Percentiles rank a stretch among this genome's conserved stretches.
These are phyloP conservation scores for Acrocyrtus sp. DNA, from an alignment of 2,888 invertebrate species.

Conservation along the genomic window DNA sequence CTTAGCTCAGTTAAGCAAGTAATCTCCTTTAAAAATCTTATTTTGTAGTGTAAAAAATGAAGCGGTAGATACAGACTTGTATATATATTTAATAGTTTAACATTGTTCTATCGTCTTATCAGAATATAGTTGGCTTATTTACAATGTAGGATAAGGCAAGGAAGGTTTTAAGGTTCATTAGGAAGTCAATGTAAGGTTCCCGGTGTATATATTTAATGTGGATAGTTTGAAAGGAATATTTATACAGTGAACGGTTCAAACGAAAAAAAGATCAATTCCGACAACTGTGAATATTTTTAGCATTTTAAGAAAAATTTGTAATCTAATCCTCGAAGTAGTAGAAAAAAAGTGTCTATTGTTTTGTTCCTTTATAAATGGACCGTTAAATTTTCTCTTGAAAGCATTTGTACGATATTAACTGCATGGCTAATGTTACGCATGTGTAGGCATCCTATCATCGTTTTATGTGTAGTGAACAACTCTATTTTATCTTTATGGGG, in stretches of 20 bases:
- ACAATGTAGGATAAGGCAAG: slow-evolving; percentile 39
- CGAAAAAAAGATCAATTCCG: neutral
- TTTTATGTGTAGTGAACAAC: no score
- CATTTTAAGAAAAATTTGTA: neutral
- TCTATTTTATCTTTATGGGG: no score
- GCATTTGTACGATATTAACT: no score
- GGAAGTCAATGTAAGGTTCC: neutral
- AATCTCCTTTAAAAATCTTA: neutral
- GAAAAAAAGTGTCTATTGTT: neutral
- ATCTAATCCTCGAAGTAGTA: neutral
- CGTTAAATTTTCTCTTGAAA: no score
- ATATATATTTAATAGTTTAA: no score
- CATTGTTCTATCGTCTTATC: no score
- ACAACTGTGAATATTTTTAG: neutral
- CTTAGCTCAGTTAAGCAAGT: neutral
- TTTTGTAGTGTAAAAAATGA: neutral
- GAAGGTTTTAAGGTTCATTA: slow-evolving; percentile 26
- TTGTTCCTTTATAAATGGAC: neutral
- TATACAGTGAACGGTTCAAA: neutral
- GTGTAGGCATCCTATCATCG: no score
- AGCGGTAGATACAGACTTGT: no score
- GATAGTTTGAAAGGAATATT: neutral
- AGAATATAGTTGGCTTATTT: no score
- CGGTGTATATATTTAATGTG: neutral
- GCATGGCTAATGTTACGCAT: no score